Evolutionary conservation across 1,140 invertebrate species (phyloP).

Genomic region (Heliothis subflexa): DNA sequence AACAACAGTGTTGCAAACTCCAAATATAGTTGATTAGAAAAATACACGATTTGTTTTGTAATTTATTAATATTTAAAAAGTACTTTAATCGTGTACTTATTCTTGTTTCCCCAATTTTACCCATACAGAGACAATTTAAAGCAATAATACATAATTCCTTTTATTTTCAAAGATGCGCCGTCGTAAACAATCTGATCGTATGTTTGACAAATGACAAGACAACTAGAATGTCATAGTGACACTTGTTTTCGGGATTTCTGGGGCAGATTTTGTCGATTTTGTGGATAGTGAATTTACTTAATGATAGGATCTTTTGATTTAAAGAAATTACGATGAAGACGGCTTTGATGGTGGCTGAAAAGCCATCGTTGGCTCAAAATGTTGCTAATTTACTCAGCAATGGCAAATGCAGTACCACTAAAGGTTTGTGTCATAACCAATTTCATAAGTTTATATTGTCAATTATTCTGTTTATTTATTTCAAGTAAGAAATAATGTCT

Average conservation of each 20-base stretch:
- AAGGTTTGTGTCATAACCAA: slow-evolving; percentile 89
- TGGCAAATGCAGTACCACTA: slow-evolving; percentile 92
- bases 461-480: slow-evolving; percentile 3
- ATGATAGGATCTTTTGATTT: slow-evolving; percentile 29
- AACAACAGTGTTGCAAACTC: too few species aligned
- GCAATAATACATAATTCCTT: too few species aligned
- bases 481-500: not conserved
- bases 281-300: slow-evolving; percentile 1
- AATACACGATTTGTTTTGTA: too few species aligned
- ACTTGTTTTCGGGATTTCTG: too few species aligned
- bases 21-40: too few species aligned
- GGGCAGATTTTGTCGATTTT: not conserved
- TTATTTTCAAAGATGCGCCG: too few species aligned
- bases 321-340: slow-evolving; percentile 90
- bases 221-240: not conserved
- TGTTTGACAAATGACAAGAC: slow-evolving; percentile 4
- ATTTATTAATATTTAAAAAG: too few species aligned
- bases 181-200: too few species aligned
- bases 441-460: not conserved
- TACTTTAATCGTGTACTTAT: too few species aligned
- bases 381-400: slow-evolving; percentile 98
- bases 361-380: slow-evolving; percentile 98
- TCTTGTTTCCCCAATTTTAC: too few species aligned
- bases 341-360: slow-evolving; percentile 99
- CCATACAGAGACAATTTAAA: too few species aligned